Base-by-base conservation (phyloP, 2,888 invertebrate species). In the Quadriops clusia region DNA sequence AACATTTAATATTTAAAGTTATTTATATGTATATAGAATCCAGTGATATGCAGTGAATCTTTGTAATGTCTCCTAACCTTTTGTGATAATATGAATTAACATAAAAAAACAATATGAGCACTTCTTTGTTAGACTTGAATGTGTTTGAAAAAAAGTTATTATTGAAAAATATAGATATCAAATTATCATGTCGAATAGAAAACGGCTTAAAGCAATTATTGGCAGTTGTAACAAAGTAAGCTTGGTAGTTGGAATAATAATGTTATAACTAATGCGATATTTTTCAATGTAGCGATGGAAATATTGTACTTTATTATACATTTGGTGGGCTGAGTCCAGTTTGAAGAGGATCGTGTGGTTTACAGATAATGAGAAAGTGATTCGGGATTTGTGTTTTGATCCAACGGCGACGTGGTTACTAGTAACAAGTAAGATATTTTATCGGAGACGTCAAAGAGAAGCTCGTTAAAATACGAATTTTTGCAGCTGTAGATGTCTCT, bases 351-450 rank as follows among this genome's bases (percentile, higher is more conserved):
- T 62, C 26, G 56, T 59, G 28, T 62, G 62, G 62, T 51, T 57
- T 33, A 51, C 49, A 9, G 60, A 60, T 33, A 49, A 48, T 18
- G 46, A 48, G 26, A 60, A 60, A 46, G 33, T 61, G 18, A 69
- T 79, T 34, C 69, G 76, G 52, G 76, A 76, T 50, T 65, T 86
- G 55, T 84, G 85, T 56, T 87, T 89, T 59, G 85, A 87, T 61
- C 81, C 84, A 2, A 72, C 77, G 35, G 86, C 85, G 31, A 74
- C 77, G 22, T 83, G 83, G 82, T 62, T 82, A 14, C 60, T 83
- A 13, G 66, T 75, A 40, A 61, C 72, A 34, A 70, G 72, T 58
- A 68, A 67, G 51, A 61, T 61, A 17, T 10, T 7, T 7, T 7
- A n/a, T n/a, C n/a, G n/a, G n/a, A n/a, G n/a, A n/a, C 3, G n/a